Evolutionary conservation across 2,797 vertebrate genomes (phyloP), one percentile per base, ranked within the genome.

Genomic region (Protonibea diacanthus): DNA sequence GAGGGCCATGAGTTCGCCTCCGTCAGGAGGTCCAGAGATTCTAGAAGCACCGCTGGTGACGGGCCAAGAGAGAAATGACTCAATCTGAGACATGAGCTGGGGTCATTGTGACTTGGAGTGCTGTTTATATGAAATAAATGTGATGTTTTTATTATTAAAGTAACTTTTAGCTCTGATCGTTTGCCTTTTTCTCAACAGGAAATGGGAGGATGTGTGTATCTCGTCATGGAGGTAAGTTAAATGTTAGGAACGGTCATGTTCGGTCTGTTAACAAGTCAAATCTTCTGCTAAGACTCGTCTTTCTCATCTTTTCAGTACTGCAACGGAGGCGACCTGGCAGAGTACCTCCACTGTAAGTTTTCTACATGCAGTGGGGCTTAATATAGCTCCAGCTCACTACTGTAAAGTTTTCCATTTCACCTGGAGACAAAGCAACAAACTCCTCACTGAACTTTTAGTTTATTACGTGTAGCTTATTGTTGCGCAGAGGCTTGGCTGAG

Each of bases 321-420:
- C 89, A 99, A 99, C n/a, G 98, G 98, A 45, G 98, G 98, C 17
- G 98, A 99, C 92, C 95, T 99, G 88, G 97, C 98, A 0, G 98
- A 99, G 81, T 99, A 99, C 83, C 97, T 99, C 80, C 97, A 99
- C 90, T 95, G 98, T 99, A 94, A 97, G 98, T 97, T 9, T 74
- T 38, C 68, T 15, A 2, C 66, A 48, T 74, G 61, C 75, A 13
- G 27, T 27, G 56, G 25, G 7, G 18, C 52, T 75, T 67, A 56
- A 71, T 44, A 21, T 58, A 51, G 56, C 42, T 71, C 27, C 6
- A 20, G 17, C 45, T 59, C 42, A 12, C 47, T 8, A 20, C 71
- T 70, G 48, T 65, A n/a, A 23, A 23, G 33, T 21, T 71, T 83
- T 45, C 15, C 18, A 2, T 63, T 69, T 64, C 27, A 65, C 55